Evolutionary conservation across 2,797 vertebrate genomes (phyloP).

Genomic region (Brachyrhaphis roseni): DNA sequence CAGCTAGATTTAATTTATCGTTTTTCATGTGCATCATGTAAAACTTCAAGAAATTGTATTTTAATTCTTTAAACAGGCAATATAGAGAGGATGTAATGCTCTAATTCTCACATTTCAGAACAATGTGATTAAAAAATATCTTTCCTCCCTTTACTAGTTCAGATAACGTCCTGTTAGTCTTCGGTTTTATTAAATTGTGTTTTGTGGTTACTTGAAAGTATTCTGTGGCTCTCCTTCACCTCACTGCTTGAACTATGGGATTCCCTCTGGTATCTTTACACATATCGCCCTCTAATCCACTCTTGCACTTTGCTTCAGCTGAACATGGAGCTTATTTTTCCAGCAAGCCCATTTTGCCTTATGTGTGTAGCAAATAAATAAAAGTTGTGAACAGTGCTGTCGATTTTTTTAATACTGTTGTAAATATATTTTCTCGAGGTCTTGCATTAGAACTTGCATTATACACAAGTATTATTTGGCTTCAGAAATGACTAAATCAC

Average conservation of each 20-base stretch:
- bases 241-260: conserved; percentile 10
- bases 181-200: conserved; percentile 19
- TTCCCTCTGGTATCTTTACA: conserved; percentile 11
- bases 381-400: background rate
- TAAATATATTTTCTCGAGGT: conserved; percentile 2
- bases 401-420: background rate
- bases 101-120: background rate
- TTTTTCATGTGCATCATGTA: background rate
- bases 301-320: conserved; percentile 28
- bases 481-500: background rate
- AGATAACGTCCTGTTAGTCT: background rate
- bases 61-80: conserved; percentile 2
- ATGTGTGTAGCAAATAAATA: conserved; percentile 15
- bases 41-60: background rate
- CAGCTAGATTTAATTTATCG: background rate
- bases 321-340: background rate
- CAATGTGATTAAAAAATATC: conserved; percentile 1
- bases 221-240: conserved; percentile 5
- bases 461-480: conserved; percentile 11
- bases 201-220: conserved; percentile 2
- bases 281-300: background rate
- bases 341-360: conserved; percentile 9
- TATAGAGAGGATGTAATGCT: background rate
- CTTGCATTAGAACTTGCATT: conserved; percentile 31
- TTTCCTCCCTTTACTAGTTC: conserved; percentile 2